A percentile compares a stretch with the other conserved stretches of the same genome.
Conservation (phyloP, 2,888 invertebrate genomes). For the Gryllus longicercus region DNA sequence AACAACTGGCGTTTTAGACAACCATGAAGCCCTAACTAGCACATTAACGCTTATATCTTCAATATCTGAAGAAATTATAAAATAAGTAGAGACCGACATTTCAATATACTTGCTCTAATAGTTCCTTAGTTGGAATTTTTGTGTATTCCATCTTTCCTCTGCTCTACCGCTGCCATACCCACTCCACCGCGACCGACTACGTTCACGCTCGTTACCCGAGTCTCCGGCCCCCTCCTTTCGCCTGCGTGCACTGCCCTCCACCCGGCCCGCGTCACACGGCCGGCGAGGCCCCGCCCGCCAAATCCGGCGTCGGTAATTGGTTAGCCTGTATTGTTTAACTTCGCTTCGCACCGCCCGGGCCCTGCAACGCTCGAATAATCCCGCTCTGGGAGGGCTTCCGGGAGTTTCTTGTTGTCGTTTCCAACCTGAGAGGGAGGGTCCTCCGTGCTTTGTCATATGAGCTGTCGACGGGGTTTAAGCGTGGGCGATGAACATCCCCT, state of each 20-base stretch:
- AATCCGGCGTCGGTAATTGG: constrained; percentile 7
- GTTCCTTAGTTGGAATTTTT: too few relatives aligned
- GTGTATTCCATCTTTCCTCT: too few relatives aligned
- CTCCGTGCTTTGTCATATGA: neutral
- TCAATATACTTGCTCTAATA: too few relatives aligned
- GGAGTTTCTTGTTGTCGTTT: constrained; percentile 17
- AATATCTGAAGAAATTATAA: too few relatives aligned
- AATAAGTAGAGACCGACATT: too few relatives aligned
- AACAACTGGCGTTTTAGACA: too few relatives aligned
- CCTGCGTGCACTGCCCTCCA: neutral
- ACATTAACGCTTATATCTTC: too few relatives aligned
- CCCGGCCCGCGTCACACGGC: neutral
- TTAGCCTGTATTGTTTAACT: constrained; percentile 10
- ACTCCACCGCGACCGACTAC: too few relatives aligned
- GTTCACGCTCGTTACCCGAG: too few relatives aligned
- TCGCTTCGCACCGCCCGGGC: constrained; percentile 8
- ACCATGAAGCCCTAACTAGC: too few relatives aligned
- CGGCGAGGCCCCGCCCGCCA: neutral
- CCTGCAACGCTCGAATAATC: neutral
- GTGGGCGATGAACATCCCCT: neutral
- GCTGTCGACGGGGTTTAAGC: constrained; percentile 6
- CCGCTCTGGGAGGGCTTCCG: neutral
- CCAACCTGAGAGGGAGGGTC: neutral
- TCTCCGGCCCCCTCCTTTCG: neutral
- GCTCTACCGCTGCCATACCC: too few relatives aligned